These are phyloP conservation scores for Liparis tanakae DNA, from an alignment of 2,797 vertebrate genomes.

Conservation along the genomic window DNA sequence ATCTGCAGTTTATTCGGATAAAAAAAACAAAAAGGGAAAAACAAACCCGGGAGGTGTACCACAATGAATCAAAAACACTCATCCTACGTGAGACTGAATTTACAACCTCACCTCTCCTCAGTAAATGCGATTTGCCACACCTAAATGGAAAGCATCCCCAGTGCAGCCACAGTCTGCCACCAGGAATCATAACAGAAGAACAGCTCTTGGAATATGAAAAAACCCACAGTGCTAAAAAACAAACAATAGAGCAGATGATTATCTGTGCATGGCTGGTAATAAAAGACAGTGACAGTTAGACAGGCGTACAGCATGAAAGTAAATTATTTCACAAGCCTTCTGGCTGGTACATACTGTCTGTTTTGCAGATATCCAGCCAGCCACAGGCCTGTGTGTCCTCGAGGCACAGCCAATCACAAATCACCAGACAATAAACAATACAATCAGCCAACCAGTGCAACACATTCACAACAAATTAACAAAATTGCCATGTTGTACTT, in stretches of 20 bases:
- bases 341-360: slow-evolving; percentile 73
- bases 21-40: not conserved
- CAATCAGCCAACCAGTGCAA: slow-evolving; percentile 26
- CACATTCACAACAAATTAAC: slow-evolving; percentile 22
- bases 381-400: slow-evolving; percentile 62
- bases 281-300: slow-evolving; percentile 76
- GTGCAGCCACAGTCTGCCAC: slow-evolving; percentile 40
- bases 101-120: slow-evolving; percentile 20
- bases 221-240: slow-evolving; percentile 32
- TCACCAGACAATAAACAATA: slow-evolving; percentile 43
- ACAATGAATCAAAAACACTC: slow-evolving; percentile 35
- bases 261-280: slow-evolving; percentile 68
- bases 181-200: slow-evolving; percentile 52
- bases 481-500: not conserved
- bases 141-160: slow-evolving; percentile 45
- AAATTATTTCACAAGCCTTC: slow-evolving; percentile 79
- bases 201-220: slow-evolving; percentile 66
- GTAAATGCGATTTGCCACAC: slow-evolving; percentile 41
- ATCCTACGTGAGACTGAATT: slow-evolving; percentile 39
- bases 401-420: slow-evolving; percentile 44
- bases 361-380: slow-evolving; percentile 67
- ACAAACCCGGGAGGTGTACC: slow-evolving; percentile 4
- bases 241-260: slow-evolving; percentile 66
- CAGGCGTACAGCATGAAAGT: slow-evolving; percentile 74
- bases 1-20: slow-evolving; percentile 6